These are phyloP conservation scores for Albula glossodonta DNA, from an alignment of 2,113 vertebrate genomes.

Conservation along the genomic window DNA sequence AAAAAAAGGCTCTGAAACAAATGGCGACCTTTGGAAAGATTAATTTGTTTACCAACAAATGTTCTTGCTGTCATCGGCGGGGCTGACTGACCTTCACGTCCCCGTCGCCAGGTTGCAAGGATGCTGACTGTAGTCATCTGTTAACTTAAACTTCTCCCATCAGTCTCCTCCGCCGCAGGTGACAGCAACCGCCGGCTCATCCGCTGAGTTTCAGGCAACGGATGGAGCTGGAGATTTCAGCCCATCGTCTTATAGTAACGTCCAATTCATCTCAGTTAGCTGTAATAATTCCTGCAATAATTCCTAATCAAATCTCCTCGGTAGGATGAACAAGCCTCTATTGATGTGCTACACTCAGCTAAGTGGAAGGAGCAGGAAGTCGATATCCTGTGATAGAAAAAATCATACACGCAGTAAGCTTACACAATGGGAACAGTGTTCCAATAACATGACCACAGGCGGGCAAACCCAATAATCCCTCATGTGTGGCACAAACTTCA, in stretches of 20 bases:
- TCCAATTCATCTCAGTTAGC: constrained; percentile 54
- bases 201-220: constrained; percentile 63
- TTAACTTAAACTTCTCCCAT: constrained; percentile 76
- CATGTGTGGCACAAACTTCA: constrained; percentile 22
- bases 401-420: constrained; percentile 27
- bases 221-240: constrained; percentile 64
- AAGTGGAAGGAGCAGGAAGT: constrained; percentile 40
- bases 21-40: constrained; percentile 95
- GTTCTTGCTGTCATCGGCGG: constrained; percentile 78
- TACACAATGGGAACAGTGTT: constrained; percentile 19
- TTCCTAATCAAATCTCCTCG: constrained; percentile 52
- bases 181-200: constrained; percentile 70
- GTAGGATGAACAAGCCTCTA: constrained; percentile 36
- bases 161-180: constrained; percentile 74
- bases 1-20: constrained; percentile 81
- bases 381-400: constrained; percentile 38
- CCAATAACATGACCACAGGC: constrained; percentile 25
- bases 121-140: constrained; percentile 81
- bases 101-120: constrained; percentile 73
- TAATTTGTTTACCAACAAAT: constrained; percentile 92
- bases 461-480: constrained; percentile 15
- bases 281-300: constrained; percentile 41
- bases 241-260: constrained; percentile 66
- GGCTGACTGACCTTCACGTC: constrained; percentile 88
- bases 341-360: constrained; percentile 50